Evolutionary conservation across 2,113 vertebrate genomes (phyloP), one percentile per base, ranked within the genome.

Genomic region (Lanius collurio): DNA sequence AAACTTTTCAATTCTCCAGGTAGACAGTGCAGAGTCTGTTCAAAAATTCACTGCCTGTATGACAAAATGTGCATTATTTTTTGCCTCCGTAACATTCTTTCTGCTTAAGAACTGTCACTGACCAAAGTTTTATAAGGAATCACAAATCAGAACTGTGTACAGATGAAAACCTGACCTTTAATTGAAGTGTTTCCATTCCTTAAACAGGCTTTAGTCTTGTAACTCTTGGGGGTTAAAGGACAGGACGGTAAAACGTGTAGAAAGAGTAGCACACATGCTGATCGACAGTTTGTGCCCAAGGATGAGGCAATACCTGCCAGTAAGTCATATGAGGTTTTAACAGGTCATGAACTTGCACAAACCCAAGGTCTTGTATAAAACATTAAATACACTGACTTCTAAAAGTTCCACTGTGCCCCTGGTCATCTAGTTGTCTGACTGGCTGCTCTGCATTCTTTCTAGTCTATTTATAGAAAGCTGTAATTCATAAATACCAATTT

Each of bases 381-480:
- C 2, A 2, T 71, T 31, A 89, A 70, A 86, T 39, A 75, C 3
- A 49, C 2, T 2, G 10, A 41, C 74, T 91, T 91, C 50, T 85
- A 35, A 63, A 92, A 90, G 62, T 53, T 41, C 41, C 52, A 35
- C 23, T 23, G 46, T 83, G 59, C 10, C 47, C 49, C 47, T 59
- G 42, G 52, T 81, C 73, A 64, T 44, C 69, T 62, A 4, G 83
- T 84, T 80, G 46, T 68, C 33, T 75, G 55, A 81, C 62, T 47
- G 41, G 49, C 79, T 96, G 82, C 39, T 70, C 71, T 14, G 10
- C 64, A 77, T 86, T 83, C 73, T 76, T 93, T 44, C 28, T 31
- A 11, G 30, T 52, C 31, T 90, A 83, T 95, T 93, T 96, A 92
- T 39, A 77, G 88, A 84, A 88, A 90, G 83, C 49, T 75, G 62